Evolutionary conservation across 2,797 vertebrate genomes (phyloP).

Genomic region (Smutsia temminckii): DNA sequence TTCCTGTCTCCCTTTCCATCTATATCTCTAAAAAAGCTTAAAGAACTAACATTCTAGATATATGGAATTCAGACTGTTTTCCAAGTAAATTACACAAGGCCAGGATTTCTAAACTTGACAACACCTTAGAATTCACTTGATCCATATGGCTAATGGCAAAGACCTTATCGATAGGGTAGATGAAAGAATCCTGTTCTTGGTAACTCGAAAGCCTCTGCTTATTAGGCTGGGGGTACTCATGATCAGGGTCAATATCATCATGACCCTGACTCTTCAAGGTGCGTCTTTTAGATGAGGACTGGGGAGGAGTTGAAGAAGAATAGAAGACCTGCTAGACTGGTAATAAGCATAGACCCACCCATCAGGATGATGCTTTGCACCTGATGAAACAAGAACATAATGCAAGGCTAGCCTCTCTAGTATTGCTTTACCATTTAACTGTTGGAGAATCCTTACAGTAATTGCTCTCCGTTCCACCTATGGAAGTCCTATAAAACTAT

Average conservation of each 20-base stretch:
- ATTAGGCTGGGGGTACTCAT: not conserved
- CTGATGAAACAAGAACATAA: not conserved
- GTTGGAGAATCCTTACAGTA: not conserved
- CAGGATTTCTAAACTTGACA: not conserved
- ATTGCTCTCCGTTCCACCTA: not conserved
- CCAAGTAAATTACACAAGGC: not conserved
- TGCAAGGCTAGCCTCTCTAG: not conserved
- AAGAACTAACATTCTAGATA: not conserved
- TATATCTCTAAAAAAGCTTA: not conserved
- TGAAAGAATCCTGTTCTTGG: not conserved
- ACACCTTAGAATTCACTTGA: not conserved
- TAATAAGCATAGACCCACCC: not conserved
- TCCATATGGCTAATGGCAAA: not conserved
- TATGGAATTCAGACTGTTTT: constrained; percentile 4
- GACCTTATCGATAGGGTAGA: not conserved
- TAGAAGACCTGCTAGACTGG: not conserved
- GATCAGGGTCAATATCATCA: not conserved
- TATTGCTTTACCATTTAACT: not conserved
- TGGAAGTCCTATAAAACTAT: not conserved
- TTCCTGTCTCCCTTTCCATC: not conserved
- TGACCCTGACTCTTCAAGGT: not conserved
- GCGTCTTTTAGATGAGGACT: not conserved
- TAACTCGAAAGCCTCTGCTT: not conserved
- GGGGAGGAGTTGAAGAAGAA: not conserved
- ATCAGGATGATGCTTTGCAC: not conserved